Percentiles rank a stretch among this genome's conserved stretches.
Conservation (phyloP, 2,888 invertebrate genomes). For the Sminthurinus aureus region DNA sequence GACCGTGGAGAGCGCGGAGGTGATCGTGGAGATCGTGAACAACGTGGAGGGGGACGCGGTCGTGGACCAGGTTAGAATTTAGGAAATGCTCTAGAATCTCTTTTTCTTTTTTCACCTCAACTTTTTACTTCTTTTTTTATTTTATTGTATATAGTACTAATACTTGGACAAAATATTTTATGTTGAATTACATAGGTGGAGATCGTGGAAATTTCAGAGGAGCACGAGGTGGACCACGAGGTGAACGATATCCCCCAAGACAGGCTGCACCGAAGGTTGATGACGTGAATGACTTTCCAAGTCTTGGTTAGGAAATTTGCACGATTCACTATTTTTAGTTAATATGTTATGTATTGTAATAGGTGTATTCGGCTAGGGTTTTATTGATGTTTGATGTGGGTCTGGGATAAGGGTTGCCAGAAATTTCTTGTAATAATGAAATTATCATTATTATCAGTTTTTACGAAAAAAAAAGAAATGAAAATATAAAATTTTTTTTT, state of each 20-base stretch:
- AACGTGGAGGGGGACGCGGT: constrained; percentile 31
- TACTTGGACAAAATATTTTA: too few relatives aligned
- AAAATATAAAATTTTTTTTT: not conserved
- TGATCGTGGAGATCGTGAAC: constrained; percentile 43
- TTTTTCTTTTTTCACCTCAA: too few relatives aligned
- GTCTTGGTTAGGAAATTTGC: constrained; percentile 72
- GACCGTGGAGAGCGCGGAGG: constrained; percentile 7
- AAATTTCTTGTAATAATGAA: not conserved
- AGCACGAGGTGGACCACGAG: constrained; percentile 39
- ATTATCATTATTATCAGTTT: constrained; percentile 5
- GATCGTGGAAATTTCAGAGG: not conserved
- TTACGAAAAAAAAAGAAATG: not conserved
- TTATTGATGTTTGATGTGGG: constrained; percentile 38
- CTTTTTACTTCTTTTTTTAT: too few relatives aligned
- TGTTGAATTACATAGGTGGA: too few relatives aligned
- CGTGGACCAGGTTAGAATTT: not conserved
- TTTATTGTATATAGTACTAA: too few relatives aligned
- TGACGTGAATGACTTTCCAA: constrained; percentile 95
- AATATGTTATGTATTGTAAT: constrained; percentile 39
- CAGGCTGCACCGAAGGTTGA: constrained; percentile 81
- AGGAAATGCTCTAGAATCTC: too few relatives aligned
- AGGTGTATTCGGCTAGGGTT: constrained; percentile 31
- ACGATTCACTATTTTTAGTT: constrained; percentile 41
- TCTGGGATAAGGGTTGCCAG: constrained; percentile 40
- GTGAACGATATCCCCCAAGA: constrained; percentile 40